Evolutionary conservation across 1,140 invertebrate species (phyloP).

Genomic region (Eupeodes corollae): DNA sequence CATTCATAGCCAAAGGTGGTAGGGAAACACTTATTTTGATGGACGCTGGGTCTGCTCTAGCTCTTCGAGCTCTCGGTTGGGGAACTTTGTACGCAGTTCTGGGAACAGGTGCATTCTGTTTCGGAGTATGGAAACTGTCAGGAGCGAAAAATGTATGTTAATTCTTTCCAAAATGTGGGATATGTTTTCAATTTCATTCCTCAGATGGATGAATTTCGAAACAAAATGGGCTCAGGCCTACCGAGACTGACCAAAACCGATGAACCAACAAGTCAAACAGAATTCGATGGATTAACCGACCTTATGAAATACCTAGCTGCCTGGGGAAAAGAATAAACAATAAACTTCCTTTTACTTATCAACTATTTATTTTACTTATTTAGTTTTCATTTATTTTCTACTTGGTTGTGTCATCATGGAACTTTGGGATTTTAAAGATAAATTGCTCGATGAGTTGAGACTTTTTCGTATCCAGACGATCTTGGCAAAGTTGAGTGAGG

Average conservation of each 20-base stretch:
- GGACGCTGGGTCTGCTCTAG: slow-evolving; percentile 66
- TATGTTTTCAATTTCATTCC: background rate
- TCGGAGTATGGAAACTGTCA: slow-evolving; percentile 77
- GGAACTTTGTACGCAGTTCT: slow-evolving; percentile 75
- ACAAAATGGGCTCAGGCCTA: slow-evolving; percentile 56
- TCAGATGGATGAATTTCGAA: slow-evolving; percentile 59
- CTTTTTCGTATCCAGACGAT: background rate
- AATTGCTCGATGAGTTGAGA: background rate
- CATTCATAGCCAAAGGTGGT: slow-evolving; percentile 67
- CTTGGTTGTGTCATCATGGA: background rate
- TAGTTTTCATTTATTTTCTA: background rate
- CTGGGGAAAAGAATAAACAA: slow-evolving; percentile 36
- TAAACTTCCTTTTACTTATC: background rate
- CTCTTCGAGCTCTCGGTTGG: slow-evolving; percentile 71
- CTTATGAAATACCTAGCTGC: slow-evolving; percentile 62
- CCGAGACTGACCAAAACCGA: slow-evolving; percentile 70
- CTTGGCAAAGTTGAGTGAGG: slow-evolving; percentile 5
- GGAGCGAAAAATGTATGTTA: slow-evolving; percentile 62
- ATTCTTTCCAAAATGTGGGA: background rate
- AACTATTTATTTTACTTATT: background rate
- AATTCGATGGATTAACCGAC: slow-evolving; percentile 74
- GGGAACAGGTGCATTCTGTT: slow-evolving; percentile 70
- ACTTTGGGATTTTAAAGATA: background rate
- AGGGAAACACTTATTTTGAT: slow-evolving; percentile 49
- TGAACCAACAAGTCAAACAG: slow-evolving; percentile 68